A percentile compares a stretch with the other conserved stretches of the same genome.
phyloP scores from a whole-genome alignment of 2,113 vertebrate genomes.

The Trinectes maculatus region DNA sequence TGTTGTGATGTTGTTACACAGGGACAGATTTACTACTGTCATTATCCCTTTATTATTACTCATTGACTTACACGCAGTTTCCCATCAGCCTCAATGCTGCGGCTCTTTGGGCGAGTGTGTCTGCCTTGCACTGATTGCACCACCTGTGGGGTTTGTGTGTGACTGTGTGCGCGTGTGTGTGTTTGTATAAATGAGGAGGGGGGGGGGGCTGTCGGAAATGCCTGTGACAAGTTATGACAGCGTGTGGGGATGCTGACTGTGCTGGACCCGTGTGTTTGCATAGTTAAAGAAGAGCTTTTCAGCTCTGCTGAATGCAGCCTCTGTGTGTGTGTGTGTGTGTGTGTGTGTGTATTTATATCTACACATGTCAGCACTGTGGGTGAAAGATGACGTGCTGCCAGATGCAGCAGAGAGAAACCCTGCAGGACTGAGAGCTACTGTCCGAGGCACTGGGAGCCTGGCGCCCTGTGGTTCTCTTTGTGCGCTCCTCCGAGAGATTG shows the following conservation, averaged over 20 bases:
- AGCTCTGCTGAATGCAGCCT: slow-evolving; percentile 65
- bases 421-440: slow-evolving; percentile 29
- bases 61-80: slow-evolving; percentile 17
- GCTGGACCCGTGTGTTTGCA: slow-evolving; percentile 48
- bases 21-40: slow-evolving; percentile 24
- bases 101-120: slow-evolving; percentile 16
- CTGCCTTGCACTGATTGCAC: slow-evolving; percentile 13
- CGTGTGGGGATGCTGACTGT: slow-evolving; percentile 59
- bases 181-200: slow-evolving; percentile 28
- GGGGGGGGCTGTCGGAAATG: slow-evolving; percentile 64
- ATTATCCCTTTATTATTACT: neutral
- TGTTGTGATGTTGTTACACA: neutral
- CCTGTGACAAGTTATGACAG: slow-evolving; percentile 76
- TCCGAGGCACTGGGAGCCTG: slow-evolving; percentile 38
- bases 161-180: slow-evolving; percentile 20
- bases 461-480: slow-evolving; percentile 49
- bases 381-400: slow-evolving; percentile 54
- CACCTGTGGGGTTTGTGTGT: slow-evolving; percentile 2
- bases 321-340: slow-evolving; percentile 53
- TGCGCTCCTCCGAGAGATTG: slow-evolving; percentile 33
- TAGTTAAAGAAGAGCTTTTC: slow-evolving; percentile 68
- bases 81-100: slow-evolving; percentile 2
- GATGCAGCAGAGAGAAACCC: slow-evolving; percentile 37
- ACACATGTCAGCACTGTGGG: slow-evolving; percentile 34
- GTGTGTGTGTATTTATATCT: slow-evolving; percentile 48